Base-by-base conservation (phyloP, 2,888 invertebrate genomes). In the Diabrotica balteata region DNA sequence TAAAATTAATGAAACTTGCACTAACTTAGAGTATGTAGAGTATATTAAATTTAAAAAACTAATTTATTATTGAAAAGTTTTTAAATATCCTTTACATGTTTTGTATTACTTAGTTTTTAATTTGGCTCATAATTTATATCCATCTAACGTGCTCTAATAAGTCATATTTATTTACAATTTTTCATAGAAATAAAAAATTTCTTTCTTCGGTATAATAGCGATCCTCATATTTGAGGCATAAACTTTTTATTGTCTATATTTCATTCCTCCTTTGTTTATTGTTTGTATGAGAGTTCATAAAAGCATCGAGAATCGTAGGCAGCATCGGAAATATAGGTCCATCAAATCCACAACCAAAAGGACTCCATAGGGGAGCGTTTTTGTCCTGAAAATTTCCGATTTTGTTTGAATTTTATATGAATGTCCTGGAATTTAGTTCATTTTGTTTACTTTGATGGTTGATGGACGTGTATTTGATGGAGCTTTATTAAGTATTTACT, bases 261-360 rank as follows among this genome's bases (percentile, higher is more conserved):
- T 54, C 53, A 54, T 54, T 42, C 47, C 47, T 54, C 53, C 10
- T 54, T 54, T 54, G 53, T 7, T 54, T 54, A 42, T 54, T 54
- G 53, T 54, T 54, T 54, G 53, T 10, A 42, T 54, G 42, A 32
- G 53, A 42, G 42, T 42, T 42, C 22, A 42, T 54, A 54, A 54
- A 54, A 54, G 42, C 53, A 54, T 42, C 32, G 42, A 8, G n/a
- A 3, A 42, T 42, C 32, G 51, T 22, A 54, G 42, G 42, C 32
- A 54, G 42, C 53, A 22, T 54, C 42, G 53, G 53, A 54, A 54
- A 54, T 54, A 42, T 54, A 54, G 10, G 53, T 54, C 51, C 51
- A 51, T 11, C 51, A 51, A 51, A 7, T n/a, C 17, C 17, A 11
- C 17, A 11, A 11, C 51, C n/a, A n/a, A 51, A 51, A 51, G 7